A percentile compares a stretch with the other conserved stretches of the same genome.
Conservation (phyloP, 1,140 invertebrate genomes). For the Drosophila santomea region DNA sequence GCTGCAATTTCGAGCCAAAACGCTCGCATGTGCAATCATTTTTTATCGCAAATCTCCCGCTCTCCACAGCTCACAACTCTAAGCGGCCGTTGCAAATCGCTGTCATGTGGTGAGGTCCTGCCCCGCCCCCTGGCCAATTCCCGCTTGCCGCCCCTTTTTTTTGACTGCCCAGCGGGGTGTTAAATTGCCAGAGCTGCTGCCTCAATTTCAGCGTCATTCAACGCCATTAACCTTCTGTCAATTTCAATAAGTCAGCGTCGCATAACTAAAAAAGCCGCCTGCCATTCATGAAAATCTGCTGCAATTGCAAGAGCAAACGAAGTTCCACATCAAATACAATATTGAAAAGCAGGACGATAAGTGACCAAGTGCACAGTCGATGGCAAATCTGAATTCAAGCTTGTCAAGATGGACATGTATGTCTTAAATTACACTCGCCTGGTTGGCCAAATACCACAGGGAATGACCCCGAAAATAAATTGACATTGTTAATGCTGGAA, state of each 20-base stretch:
- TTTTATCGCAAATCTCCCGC: conserved; percentile 76
- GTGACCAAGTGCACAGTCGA: not conserved
- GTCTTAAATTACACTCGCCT: conserved; percentile 23
- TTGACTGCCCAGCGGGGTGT: conserved; percentile 68
- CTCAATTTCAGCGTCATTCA: conserved; percentile 53
- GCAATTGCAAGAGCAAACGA: conserved; percentile 57
- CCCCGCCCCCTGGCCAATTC: conserved; percentile 3
- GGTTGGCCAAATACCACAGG: conserved; percentile 11
- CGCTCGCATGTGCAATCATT: conserved; percentile 81
- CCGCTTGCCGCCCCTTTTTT: conserved; percentile 6
- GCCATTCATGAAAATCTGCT: conserved; percentile 61
- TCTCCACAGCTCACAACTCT: conserved; percentile 29
- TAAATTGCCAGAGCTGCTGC: conserved; percentile 70
- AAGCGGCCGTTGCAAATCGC: conserved; percentile 61
- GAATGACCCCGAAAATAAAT: conserved; percentile 22
- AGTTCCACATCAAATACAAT: conserved; percentile 39
- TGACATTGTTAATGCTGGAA: conserved; percentile 17
- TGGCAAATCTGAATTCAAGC: not conserved
- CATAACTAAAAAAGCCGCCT: conserved; percentile 22
- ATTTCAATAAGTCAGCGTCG: conserved; percentile 72
- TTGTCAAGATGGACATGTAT: conserved; percentile 30
- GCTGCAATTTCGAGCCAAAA: conserved; percentile 72
- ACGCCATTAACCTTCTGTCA: conserved; percentile 82
- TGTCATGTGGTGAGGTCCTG: conserved; percentile 52
- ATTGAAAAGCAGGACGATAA: conserved; percentile 31